phyloP scores from a whole-genome alignment of 2,113 vertebrate genomes.

The Haliaeetus leucogaster region DNA sequence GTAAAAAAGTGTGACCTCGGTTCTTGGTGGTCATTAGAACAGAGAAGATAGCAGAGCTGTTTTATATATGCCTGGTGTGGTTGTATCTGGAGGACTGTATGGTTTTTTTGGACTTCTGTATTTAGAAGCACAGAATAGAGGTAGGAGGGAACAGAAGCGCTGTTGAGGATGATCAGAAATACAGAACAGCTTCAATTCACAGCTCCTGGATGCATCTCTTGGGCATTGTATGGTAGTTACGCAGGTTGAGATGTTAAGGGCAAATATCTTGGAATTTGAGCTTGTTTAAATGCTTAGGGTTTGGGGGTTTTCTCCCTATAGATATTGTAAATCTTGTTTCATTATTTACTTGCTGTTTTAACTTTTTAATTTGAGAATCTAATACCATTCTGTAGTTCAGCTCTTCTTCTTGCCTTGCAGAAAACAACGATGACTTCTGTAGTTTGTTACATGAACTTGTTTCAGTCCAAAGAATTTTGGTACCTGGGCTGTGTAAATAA shows the following conservation, averaged over 20 bases:
- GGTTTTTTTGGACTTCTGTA: not conserved
- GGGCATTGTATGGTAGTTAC: not conserved
- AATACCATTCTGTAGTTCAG: not conserved
- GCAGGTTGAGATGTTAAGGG: not conserved
- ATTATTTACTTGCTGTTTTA: not conserved
- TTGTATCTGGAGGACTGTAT: not conserved
- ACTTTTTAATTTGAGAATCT: not conserved
- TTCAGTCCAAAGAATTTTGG: conserved; percentile 20
- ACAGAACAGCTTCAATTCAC: not conserved
- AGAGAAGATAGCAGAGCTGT: not conserved
- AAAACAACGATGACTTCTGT: not conserved
- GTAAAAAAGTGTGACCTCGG: not conserved
- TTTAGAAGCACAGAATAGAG: not conserved
- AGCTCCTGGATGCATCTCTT: not conserved
- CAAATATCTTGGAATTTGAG: not conserved
- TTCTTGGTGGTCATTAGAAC: not conserved
- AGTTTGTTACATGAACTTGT: not conserved
- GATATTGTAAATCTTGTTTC: not conserved
- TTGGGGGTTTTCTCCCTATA: not conserved
- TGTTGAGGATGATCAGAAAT: not conserved
- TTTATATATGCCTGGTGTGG: not conserved
- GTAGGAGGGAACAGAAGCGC: not conserved
- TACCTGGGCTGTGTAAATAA: conserved; percentile 52
- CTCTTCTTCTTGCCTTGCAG: not conserved
- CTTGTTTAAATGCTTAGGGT: not conserved